Base-by-base conservation (phyloP, 2,888 invertebrate species). In the Frankliniella fusca region DNA sequence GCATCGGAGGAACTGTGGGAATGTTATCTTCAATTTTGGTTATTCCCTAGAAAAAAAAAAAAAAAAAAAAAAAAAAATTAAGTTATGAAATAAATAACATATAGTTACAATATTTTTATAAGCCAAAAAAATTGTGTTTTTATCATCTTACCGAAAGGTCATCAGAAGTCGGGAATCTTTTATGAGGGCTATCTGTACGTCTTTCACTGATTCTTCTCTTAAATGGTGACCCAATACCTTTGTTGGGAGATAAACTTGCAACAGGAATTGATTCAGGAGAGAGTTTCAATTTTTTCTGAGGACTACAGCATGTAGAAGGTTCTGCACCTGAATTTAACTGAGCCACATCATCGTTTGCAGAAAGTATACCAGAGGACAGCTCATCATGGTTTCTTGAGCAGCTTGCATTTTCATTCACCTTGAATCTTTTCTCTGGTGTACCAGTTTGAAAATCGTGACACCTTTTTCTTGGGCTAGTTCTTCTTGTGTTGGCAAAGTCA, bases 11-110 rank as follows among this genome's bases (percentile, higher is more conserved):
- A 38, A 38, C 5, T 38, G 54, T 27, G 8, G 23, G 27, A 20
- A 76, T 10, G 83, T 23, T 83, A 83, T 11, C 84, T 83, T 82
- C 87, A 87, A 82, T 86, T 86, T 83, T 86, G 85, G 82, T 87
- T 87, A 48, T 86, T 85, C 49, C 82, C 76, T 65, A 79, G 49
- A 81, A 79, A 81, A 81, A 80, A 11, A 83, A 81, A 81, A 18
- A 82, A 79, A n/a, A 70, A 82, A 82, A 82, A 61, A 0, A 23
- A 76, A 76, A 5, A 76, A 8, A 10, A 8, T 10, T 9, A 9
- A 27, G 2, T 38, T 38, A 5, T 38, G 38, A 38, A 5, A 5
- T n/a, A n/a, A n/a, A n/a, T n/a, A n/a, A n/a, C n/a, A n/a, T n/a
- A n/a, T n/a, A 38, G 38, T 38, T 38, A 38, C 38, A 54, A 10